Conservation (phyloP, 2,797 vertebrate genomes). For the Tragelaphus oryx region DNA sequence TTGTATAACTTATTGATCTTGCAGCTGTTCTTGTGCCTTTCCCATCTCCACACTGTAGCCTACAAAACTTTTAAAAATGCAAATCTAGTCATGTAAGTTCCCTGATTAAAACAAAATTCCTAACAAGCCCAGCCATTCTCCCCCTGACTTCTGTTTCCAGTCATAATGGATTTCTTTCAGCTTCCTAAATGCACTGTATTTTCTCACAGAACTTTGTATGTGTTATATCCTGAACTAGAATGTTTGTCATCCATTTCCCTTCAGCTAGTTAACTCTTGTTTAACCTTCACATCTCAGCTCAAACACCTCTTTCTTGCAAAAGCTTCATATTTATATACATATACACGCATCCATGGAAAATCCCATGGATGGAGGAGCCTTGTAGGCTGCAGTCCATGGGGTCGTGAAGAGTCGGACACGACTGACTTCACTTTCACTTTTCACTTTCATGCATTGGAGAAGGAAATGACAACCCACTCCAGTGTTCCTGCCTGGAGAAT, state of each 20-base stretch:
- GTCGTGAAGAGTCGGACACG: no score
- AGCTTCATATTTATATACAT: background rate
- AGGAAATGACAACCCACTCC: no score
- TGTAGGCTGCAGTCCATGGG: no score
- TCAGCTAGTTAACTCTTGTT: background rate
- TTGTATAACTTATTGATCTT: background rate
- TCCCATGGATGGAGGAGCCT: no score
- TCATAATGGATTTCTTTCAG: background rate
- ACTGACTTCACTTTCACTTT: no score
- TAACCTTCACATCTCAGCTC: background rate
- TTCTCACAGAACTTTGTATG: background rate
- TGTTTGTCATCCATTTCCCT: background rate
- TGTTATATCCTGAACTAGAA: background rate
- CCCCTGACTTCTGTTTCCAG: background rate
- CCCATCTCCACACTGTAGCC: background rate
- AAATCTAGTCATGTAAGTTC: background rate
- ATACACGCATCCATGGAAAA: no score
- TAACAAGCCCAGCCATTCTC: background rate
- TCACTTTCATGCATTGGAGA: no score
- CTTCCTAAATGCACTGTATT: background rate
- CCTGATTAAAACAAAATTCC: background rate
- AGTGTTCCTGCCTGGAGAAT: no score
- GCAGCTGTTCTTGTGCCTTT: background rate
- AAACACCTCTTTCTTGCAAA: background rate
- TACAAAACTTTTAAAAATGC: background rate